Base-by-base conservation (phyloP, 2,113 vertebrate species). In the Colius striatus region DNA sequence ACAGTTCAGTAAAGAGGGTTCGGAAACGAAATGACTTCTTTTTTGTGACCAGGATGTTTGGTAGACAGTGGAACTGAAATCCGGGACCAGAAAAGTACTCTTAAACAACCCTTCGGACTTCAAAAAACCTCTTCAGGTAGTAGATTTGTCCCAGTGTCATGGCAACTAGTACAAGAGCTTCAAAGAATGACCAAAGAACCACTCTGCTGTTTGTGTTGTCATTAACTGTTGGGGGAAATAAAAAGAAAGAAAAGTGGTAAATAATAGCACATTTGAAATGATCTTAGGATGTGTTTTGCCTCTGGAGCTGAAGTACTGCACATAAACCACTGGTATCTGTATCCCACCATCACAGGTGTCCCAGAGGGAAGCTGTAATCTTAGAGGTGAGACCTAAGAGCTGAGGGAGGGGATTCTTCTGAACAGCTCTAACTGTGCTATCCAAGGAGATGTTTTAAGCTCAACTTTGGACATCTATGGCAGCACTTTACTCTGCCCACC, bases 181-280 rank as follows among this genome's bases (percentile, higher is more conserved):
- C 99, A 48, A 99, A 99, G 98, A 99, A 99, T 18, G 99, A 99
- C 99, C 99, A 99, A 67, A 99, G 99, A 77, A 99, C 99, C 98
- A 99, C 99, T 98, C 99, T 98, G 99, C 99, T 99, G 98, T 99
- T 99, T 92, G 99, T 99, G 98, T 99, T 99, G 99, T 99, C 99
- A 25, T 99, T 99, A 97, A 99, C 99, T 99, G 97, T 96, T 17
- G 81, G 84, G 19, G 51, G 6, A 34, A 32, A 41, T 41, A 41
- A 95, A 77, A 76, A 26, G 89, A 70, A 77, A 30, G 91, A 76
- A 63, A 15, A 70, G 6, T 1, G 21, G 18, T 95, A n/a, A 87
- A 50, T 47, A 63, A 84, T 32, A 51, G 75, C 86, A 79, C 27
- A 68, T 79, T 95, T 19, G 16, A 72, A 72, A 29, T 27, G 38